Conservation (phyloP, 2,888 invertebrate species). For the Nesidiocoris tenuis region DNA sequence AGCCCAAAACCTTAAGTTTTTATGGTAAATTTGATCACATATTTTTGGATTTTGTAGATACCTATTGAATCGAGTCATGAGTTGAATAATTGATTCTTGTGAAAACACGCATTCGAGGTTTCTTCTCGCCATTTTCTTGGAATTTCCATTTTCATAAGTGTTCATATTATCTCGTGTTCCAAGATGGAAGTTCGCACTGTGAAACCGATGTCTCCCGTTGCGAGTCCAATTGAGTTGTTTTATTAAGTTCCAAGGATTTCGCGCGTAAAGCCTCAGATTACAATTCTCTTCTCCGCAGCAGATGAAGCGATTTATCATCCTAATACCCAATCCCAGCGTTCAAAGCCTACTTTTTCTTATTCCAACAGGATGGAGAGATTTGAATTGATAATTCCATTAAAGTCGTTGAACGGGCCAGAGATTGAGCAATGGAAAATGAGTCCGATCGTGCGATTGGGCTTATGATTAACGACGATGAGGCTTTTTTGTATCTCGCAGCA, state of each 20-base stretch:
- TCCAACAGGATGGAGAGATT: conserved; percentile 21
- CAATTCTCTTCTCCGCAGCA: conserved; percentile 32
- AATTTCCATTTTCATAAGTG: too few species aligned
- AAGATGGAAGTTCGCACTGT: too few species aligned
- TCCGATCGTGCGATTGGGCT: conserved; percentile 31
- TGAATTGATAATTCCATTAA: conserved; percentile 43
- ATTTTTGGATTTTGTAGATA: too few species aligned
- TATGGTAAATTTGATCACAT: too few species aligned
- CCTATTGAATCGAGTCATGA: too few species aligned
- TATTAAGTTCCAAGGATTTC: conserved; percentile 10
- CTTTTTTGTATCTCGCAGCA: neutral
- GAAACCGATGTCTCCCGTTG: neutral
- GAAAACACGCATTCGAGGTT: too few species aligned
- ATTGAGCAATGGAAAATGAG: conserved; percentile 19
- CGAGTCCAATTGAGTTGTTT: conserved; percentile 28
- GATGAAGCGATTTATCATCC: conserved; percentile 41
- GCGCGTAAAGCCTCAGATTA: conserved; percentile 22
- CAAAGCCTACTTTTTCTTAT: conserved; percentile 22
- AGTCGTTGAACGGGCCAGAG: conserved; percentile 1
- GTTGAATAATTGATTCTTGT: too few species aligned
- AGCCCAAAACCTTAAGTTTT: too few species aligned
- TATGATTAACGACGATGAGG: conserved; percentile 23
- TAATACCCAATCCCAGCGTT: conserved; percentile 44
- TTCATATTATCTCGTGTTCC: too few species aligned
- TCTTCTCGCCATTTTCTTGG: too few species aligned